Conservation (phyloP, 2,888 invertebrate species). For the Aleiodes alternator region DNA sequence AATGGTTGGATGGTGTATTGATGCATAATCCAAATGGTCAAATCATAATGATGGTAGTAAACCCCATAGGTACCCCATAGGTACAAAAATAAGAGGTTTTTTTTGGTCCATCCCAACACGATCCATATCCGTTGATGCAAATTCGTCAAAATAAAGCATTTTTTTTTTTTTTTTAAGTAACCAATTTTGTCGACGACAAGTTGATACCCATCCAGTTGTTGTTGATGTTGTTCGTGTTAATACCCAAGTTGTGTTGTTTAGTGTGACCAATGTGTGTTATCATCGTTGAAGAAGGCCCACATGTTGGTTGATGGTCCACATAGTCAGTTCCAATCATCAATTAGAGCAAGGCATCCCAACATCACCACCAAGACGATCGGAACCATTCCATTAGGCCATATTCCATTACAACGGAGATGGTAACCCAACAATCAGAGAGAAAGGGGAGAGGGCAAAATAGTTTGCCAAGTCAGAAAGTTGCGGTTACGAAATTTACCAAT, state of each 20-base stretch:
- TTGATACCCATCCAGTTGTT: constrained; percentile 25
- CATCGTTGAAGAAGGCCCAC: constrained; percentile 48
- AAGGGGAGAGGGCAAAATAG: constrained; percentile 81
- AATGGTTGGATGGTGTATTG: constrained; percentile 50
- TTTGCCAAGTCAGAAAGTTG: constrained; percentile 80
- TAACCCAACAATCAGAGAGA: constrained; percentile 82
- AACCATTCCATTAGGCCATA: constrained; percentile 70
- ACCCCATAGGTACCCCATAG: constrained; percentile 34
- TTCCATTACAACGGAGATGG: constrained; percentile 77
- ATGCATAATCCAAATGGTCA: constrained; percentile 51
- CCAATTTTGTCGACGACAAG: constrained; percentile 49
- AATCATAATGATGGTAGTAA: constrained; percentile 9
- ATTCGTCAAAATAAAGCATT: constrained; percentile 3
- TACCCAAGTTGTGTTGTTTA: constrained; percentile 40
- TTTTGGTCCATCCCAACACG: constrained; percentile 49
- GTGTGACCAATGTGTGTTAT: constrained; percentile 46
- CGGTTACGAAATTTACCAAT: constrained; percentile 72
- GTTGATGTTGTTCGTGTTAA: not conserved
- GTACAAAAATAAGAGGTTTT: constrained; percentile 56
- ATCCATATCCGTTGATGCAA: constrained; percentile 34
- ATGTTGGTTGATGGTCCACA: constrained; percentile 48
- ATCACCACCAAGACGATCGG: constrained; percentile 61
- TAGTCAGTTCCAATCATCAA: constrained; percentile 49
- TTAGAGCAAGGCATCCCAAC: constrained; percentile 46
- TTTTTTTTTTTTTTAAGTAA: not conserved